Percentiles rank a stretch among this genome's conserved stretches.
Conservation (phyloP, 2,888 invertebrate species). For the Agapostemon virescens region DNA sequence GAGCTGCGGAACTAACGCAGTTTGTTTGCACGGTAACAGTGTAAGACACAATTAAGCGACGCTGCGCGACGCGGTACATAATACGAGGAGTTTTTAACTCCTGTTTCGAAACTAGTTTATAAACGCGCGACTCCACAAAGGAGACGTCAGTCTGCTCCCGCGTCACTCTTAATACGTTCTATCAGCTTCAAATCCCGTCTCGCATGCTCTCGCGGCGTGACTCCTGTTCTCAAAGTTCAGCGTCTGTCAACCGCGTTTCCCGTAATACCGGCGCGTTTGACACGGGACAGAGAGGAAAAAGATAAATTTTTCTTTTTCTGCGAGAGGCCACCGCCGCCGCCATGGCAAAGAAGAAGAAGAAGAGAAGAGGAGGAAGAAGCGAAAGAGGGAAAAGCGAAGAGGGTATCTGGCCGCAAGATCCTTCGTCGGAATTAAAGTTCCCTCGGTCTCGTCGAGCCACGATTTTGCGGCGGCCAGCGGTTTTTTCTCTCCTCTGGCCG, state of each 20-base stretch:
- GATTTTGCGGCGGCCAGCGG: constrained; percentile 8
- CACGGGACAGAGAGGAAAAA: constrained; percentile 3
- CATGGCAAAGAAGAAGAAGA: neutral
- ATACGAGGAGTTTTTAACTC: constrained; percentile 2
- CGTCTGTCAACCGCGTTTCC: constrained; percentile 1
- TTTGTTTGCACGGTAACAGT: constrained; percentile 1
- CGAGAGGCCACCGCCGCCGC: neutral
- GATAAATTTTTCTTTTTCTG: neutral
- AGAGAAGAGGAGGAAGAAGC: neutral
- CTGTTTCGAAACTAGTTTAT: constrained; percentile 28
- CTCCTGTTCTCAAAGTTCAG: neutral
- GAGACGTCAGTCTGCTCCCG: neutral
- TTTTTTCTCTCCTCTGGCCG: constrained; percentile 11
- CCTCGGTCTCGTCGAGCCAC: constrained; percentile 2
- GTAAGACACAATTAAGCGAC: constrained; percentile 1
- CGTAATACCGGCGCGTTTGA: neutral
- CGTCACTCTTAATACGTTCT: constrained; percentile 13
- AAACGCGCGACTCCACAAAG: constrained; percentile 24
- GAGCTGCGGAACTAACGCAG: neutral
- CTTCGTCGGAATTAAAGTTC: constrained; percentile 34
- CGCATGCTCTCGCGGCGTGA: constrained; percentile 1
- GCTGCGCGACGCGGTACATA: neutral
- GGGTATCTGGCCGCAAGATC: constrained; percentile 15
- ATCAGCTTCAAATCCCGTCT: constrained; percentile 11
- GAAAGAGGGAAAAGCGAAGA: neutral